These are phyloP conservation scores for Nudaria mundana DNA, from an alignment of 2,888 invertebrate genomes.

Conservation along the genomic window DNA sequence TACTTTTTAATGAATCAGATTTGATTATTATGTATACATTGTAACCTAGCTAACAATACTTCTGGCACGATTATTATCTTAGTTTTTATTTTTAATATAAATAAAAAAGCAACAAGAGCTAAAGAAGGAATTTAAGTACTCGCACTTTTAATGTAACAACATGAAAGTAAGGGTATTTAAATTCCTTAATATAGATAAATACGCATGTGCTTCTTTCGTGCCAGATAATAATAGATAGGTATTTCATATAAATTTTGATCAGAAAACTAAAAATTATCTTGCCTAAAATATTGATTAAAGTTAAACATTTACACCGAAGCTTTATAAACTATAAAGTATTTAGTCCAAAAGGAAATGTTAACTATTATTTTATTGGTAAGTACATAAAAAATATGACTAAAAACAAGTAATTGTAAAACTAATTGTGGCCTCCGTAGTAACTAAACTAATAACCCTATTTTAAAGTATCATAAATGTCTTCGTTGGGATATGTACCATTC, in stretches of 20 bases:
- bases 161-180: too few species aligned
- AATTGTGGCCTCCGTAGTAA: conserved; percentile 34
- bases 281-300: conserved; percentile 23
- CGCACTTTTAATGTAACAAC: too few species aligned
- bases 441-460: conserved; percentile 52
- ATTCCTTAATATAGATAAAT: too few species aligned
- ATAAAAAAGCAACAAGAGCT: too few species aligned
- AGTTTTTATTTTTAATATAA: not conserved
- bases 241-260: too few species aligned
- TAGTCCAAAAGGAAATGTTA: conserved; percentile 27
- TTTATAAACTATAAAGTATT: conserved; percentile 18
- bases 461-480: conserved; percentile 79
- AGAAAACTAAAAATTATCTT: too few species aligned
- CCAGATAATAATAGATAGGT: conserved; percentile 6
- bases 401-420: too few species aligned
- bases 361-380: conserved; percentile 43
- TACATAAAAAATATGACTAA: conserved; percentile 47
- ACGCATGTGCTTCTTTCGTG: not conserved
- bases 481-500: conserved; percentile 79
- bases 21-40: too few species aligned
- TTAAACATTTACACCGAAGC: conserved; percentile 30
- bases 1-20: too few species aligned
- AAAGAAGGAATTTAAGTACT: too few species aligned
- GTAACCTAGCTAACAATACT: conserved; percentile 2
- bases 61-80: conserved; percentile 11